phyloP scores from a whole-genome alignment of 2,113 vertebrate genomes.

The Bos indicus region DNA sequence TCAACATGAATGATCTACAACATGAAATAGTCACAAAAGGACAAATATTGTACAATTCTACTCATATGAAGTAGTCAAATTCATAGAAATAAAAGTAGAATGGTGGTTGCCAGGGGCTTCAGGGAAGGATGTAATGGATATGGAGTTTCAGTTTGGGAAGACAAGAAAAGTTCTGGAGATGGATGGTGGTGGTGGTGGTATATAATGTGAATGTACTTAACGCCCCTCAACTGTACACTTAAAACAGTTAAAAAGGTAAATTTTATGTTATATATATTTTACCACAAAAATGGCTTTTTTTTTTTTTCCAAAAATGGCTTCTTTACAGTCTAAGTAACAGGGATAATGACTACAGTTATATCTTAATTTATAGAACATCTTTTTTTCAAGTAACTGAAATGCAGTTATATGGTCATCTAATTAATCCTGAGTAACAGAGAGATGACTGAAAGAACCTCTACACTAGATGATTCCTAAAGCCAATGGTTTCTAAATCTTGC shows the following conservation, averaged over 20 bases:
- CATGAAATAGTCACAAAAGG: neutral
- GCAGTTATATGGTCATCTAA: neutral
- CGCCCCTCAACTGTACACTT: neutral
- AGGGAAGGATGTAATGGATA: neutral
- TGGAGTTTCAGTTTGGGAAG: neutral
- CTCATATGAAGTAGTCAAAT: neutral
- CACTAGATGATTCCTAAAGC: neutral
- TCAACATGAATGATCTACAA: neutral
- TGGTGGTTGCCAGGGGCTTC: neutral
- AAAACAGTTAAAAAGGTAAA: neutral
- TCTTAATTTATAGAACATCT: neutral
- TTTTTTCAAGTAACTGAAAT: slow-evolving; percentile 30
- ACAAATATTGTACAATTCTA: neutral
- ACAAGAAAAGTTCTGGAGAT: neutral
- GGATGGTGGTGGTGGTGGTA: neutral
- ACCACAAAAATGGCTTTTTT: neutral
- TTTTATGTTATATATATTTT: neutral
- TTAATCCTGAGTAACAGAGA: neutral
- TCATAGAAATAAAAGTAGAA: neutral
- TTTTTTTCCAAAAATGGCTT: neutral
- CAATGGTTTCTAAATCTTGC: neutral
- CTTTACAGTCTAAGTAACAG: neutral
- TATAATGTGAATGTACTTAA: neutral
- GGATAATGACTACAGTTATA: neutral
- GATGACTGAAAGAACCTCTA: neutral